Base-by-base conservation (phyloP, 2,797 vertebrate species). In the Chelidonichthys spinosus region DNA sequence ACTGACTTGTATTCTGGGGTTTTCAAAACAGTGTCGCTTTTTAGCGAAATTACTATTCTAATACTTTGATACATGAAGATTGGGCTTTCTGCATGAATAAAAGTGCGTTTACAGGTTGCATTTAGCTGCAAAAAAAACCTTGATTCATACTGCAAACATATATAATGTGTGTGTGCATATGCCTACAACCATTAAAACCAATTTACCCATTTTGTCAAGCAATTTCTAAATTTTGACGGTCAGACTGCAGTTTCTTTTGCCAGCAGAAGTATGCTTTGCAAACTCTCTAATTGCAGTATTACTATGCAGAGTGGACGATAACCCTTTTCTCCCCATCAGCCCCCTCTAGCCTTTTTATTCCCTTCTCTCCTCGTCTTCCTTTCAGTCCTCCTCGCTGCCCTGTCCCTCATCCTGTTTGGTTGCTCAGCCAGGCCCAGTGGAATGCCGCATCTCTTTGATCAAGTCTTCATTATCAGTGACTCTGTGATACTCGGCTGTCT, bases 381-480 rank as follows among this genome's bases (percentile, higher is more conserved):
- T 84, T 84, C 76, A 74, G 55, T 64, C 74, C 25, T 10, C 4
- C 42, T 74, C 70, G 67, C 66, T n/a, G n/a, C 58, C 43, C 53
- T 11, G 67, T 77, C 50, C 49, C 33, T 85, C 63, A 40, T 73
- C 72, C 69, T 60, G 40, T 70, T 37, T 14, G 72, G 90, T 94
- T 92, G 90, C 92, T 89, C 76, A 33, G 92, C 63, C 81, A 37
- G 71, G 62, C 87, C 81, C 60, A 2, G n/a, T 84, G 92, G 92
- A 92, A 93, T 94, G 90, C 70, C 4, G 33, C 71, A 4, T 83
- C 82, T 85, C 90, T 91, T 92, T 93, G 90, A 93, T 92, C 86
- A 88, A 84, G 87, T 90, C 90, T 92, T 92, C 91, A 93, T 94
- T 94, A 92, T 92, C 83, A 3, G 81, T 83, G 88, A 90, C 89